Evolutionary conservation across 1,140 invertebrate species (phyloP), one percentile per base, ranked within the genome.

Genomic region (Leguminivora glycinivorella): DNA sequence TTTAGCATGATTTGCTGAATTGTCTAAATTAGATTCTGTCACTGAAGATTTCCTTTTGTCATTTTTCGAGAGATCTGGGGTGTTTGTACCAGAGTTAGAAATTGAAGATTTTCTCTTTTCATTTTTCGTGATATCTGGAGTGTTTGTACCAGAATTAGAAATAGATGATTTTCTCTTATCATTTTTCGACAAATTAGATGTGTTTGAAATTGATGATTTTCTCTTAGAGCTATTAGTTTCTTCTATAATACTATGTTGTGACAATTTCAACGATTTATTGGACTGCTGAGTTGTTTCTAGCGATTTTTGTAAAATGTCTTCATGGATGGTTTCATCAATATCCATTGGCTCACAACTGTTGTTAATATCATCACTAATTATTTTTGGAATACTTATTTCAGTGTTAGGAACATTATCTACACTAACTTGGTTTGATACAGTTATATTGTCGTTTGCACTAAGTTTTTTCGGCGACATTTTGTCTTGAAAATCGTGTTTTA

Each of bases 281-380:
- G 56, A 60, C 22, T 24, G 34, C 14, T 26, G 67, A 25, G n/a
- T 14, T 29, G 6, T 31, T 0, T 67, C 22, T 4, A 31, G 9
- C 34, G 63, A 67, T 67, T 67, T 67, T 5, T 60, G 56, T 60
- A 60, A 56, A 40, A 79, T 40, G 77, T 79, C 83, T 60, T 81
- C 83, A 47, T 81, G 84, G 24, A 90, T 75, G 60, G 84, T 87
- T 80, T 85, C 83, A 80, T 89, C 88, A 75, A 89, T 70, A 73
- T 89, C 89, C 87, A 90, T 90, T 24, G 87, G 86, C 79, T 90
- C 88, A 81, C 79, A 83, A 47, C 76, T 79, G 31, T 79, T 68
- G 77, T 80, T 77, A 68, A 68, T 19, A 70, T 29, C 58, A 47
- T 68, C 17, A 25, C 17, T 10, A 34, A 40, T 17, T 67, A 22